Base-by-base conservation (phyloP, 2,888 invertebrate genomes). In the Operophtera brumata region DNA sequence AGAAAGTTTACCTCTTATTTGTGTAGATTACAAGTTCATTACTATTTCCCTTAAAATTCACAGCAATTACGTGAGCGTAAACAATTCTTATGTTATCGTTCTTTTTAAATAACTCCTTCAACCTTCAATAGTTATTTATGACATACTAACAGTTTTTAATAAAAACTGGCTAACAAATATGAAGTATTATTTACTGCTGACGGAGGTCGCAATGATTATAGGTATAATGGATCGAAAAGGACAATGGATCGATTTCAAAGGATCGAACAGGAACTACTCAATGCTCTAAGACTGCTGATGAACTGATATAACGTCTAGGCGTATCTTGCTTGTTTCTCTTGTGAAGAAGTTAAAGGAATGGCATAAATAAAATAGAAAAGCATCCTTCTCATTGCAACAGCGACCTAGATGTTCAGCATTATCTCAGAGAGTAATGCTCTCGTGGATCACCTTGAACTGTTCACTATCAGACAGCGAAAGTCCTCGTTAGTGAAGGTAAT, bases 381-480 rank as follows among this genome's bases (percentile, higher is more conserved):
- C 20, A 20, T 20, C 20, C 20, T 20, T 20, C 57, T 57, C 55
- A 61, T 70, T 65, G 64, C 66, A 60, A 64, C 64, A 69, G 59
- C 47, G 51, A 67, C 63, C 65, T 69, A 74, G 71, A 77, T 77
- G 67, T 63, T 64, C 65, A 71, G 61, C 52, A 61, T 67, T 75
- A 75, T 78, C 70, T 65, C 61, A 66, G 67, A 74, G 67, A 74
- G 75, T 75, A 73, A 77, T 71, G 70, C 76, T 76, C 65, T 73
- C 69, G 76, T 66, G 70, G 80, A 77, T 82, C 71, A 82, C 86
- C 84, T 87, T 86, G 86, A 84, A 86, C 82, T 75, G 80, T 65
- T 46, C 71, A 71, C 75, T 84, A 84, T 83, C 80, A 75, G 69
- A 64, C 67, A 84, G 88, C 85, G 87, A 89, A 88, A 88, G 89